phyloP scores from a whole-genome alignment of 2,797 vertebrate species.

The Alcedo atthis region DNA sequence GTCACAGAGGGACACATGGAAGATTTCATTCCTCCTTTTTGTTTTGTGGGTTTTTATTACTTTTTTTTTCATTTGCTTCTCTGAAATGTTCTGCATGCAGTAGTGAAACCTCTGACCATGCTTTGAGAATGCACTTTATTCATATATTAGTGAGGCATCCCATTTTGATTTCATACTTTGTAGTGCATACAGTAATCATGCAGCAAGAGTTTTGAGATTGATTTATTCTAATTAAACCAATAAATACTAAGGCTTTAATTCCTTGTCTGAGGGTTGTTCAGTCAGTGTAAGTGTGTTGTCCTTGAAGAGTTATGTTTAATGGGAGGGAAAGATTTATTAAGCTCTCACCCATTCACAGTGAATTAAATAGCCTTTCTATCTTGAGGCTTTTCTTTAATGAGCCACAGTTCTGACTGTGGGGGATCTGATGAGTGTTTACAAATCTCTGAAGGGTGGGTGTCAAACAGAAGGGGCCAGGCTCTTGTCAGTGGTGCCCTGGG shows the following conservation, averaged over 20 bases:
- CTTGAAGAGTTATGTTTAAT: constrained; percentile 58
- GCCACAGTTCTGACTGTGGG: background rate
- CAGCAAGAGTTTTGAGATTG: constrained; percentile 36
- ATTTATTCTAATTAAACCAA: constrained; percentile 69
- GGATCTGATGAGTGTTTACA: too few relatives aligned
- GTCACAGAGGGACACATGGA: too few relatives aligned
- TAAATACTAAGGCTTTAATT: constrained; percentile 59
- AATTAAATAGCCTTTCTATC: constrained; percentile 31
- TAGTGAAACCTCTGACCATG: background rate
- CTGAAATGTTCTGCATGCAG: background rate
- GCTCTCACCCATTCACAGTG: constrained; percentile 15
- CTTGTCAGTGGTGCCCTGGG: too few relatives aligned
- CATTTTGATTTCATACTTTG: constrained; percentile 52
- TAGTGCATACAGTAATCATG: constrained; percentile 38
- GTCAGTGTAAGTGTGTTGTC: constrained; percentile 35
- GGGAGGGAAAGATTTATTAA: constrained; percentile 45
- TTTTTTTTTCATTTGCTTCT: background rate
- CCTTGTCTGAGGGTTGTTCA: constrained; percentile 51
- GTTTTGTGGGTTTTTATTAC: background rate
- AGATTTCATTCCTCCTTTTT: background rate
- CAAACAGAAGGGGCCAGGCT: too few relatives aligned
- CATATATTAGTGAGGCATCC: constrained; percentile 4
- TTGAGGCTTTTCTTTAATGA: background rate
- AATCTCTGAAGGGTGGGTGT: too few relatives aligned
- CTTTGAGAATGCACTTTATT: background rate